Conservation (phyloP, 2,797 vertebrate genomes). For the Enteromius unitaeniatus region DNA sequence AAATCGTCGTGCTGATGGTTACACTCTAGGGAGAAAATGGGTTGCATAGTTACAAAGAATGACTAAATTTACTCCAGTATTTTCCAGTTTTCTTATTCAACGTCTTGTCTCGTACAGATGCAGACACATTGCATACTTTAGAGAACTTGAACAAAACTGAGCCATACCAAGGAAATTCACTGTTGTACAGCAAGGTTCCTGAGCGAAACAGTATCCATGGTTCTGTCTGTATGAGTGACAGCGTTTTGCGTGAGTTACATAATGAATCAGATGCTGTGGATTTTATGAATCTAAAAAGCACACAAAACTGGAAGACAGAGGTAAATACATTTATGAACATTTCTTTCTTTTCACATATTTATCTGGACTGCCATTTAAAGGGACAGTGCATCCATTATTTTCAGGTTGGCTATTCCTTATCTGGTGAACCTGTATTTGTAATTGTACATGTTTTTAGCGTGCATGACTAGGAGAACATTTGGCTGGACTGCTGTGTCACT, state of each 20-base stretch:
- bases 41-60: conserved; percentile 57
- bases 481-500: conserved; percentile 95
- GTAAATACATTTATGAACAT: not conserved
- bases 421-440: not conserved
- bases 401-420: not conserved
- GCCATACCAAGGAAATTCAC: conserved; percentile 48
- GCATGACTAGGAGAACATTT: conserved; percentile 83
- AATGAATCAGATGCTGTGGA: not conserved
- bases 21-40: conserved; percentile 17
- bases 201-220: conserved; percentile 60
- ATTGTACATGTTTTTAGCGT: conserved; percentile 24
- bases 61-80: conserved; percentile 11
- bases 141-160: conserved; percentile 52
- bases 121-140: not conserved
- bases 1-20: not conserved
- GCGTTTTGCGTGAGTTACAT: not conserved
- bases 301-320: not conserved
- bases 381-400: not conserved
- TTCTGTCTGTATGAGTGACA: not conserved
- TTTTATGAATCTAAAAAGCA: not conserved
- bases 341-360: not conserved
- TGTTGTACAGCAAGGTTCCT: conserved; percentile 64
- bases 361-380: not conserved
- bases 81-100: conserved; percentile 4
- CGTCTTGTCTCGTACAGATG: not conserved